These are phyloP conservation scores for Pitta sordida DNA, from an alignment of 2,113 vertebrate genomes.

Conservation along the genomic window DNA sequence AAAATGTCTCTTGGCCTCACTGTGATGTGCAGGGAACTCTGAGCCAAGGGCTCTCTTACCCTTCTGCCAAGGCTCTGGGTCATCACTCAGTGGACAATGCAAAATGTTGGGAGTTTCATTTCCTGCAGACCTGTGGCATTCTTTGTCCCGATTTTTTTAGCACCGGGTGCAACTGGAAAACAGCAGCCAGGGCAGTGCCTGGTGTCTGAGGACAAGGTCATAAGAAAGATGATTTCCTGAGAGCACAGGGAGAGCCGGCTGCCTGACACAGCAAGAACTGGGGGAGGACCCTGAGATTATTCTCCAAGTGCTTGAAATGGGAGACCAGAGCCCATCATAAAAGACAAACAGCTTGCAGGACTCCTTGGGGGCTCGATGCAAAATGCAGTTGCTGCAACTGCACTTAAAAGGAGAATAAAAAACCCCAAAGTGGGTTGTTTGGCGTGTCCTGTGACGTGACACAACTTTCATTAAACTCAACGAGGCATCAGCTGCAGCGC, in stretches of 20 bases:
- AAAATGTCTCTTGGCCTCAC: not conserved
- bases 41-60: not conserved
- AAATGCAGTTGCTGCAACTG: not conserved
- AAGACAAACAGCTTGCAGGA: not conserved
- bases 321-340: not conserved
- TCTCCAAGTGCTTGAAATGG: not conserved
- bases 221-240: not conserved
- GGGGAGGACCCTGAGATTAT: not conserved
- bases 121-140: not conserved
- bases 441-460: not conserved
- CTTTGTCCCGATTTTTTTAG: not conserved
- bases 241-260: not conserved
- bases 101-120: not conserved
- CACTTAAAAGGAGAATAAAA: not conserved
- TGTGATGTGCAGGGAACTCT: not conserved
- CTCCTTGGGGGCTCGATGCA: not conserved
- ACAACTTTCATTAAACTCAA: not conserved
- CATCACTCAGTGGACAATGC: not conserved
- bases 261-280: not conserved
- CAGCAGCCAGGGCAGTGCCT: not conserved
- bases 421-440: not conserved
- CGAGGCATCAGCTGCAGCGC: not conserved
- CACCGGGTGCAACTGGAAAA: not conserved
- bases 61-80: not conserved
- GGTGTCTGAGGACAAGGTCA: not conserved